Percentiles rank a stretch among this genome's conserved stretches.
These are phyloP conservation scores for Sarcophilus harrisii DNA, from an alignment of 2,797 vertebrate species.

Conservation along the genomic window DNA sequence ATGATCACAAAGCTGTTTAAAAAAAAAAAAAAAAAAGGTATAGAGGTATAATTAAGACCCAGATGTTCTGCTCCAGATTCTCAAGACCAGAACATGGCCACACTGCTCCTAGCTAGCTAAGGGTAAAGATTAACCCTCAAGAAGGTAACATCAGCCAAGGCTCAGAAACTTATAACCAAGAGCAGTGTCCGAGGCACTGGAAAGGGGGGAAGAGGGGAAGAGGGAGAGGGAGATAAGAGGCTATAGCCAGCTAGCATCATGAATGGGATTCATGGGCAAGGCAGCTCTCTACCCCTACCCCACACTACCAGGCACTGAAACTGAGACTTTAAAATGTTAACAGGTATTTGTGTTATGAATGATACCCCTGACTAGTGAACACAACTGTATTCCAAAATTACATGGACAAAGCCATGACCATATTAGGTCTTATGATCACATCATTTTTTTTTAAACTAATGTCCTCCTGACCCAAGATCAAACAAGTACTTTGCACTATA, in stretches of 20 bases:
- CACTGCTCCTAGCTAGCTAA: not conserved
- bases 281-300: not conserved
- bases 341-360: conserved; percentile 38
- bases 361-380: conserved; percentile 39
- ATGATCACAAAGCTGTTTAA: not conserved
- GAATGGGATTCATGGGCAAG: not conserved
- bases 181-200: not conserved
- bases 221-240: too few species aligned
- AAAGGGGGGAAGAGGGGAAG: not conserved
- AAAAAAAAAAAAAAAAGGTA: not conserved
- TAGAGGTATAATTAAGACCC: not conserved
- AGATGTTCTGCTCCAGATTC: not conserved
- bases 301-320: not conserved
- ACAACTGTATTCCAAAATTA: conserved; percentile 45
- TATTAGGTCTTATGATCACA: conserved; percentile 45
- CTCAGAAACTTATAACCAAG: not conserved
- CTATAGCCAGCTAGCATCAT: conserved; percentile 1
- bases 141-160: not conserved
- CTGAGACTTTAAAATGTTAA: conserved; percentile 45
- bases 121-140: not conserved
- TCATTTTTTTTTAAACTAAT: not conserved
- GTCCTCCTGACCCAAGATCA: not conserved
- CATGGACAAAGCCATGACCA: conserved; percentile 5
- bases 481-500: not conserved
- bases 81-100: not conserved